These are phyloP conservation scores for Philonicus albiceps DNA, from an alignment of 2,888 invertebrate species.

Conservation along the genomic window DNA sequence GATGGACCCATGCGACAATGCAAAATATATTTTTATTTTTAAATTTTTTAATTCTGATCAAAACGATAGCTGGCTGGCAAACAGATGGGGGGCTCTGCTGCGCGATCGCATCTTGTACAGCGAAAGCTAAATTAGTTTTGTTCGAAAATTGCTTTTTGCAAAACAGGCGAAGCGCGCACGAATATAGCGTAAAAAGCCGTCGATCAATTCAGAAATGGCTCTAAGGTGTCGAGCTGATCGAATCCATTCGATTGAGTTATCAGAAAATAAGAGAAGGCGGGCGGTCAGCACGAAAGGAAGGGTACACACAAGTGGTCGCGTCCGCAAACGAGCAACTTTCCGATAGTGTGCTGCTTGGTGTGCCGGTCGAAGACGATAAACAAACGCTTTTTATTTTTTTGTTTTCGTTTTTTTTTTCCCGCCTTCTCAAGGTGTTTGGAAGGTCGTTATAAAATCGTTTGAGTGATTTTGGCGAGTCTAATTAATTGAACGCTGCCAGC, in stretches of 20 bases:
- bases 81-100: neutral
- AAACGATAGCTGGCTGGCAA: neutral
- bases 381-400: neutral
- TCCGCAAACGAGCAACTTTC: neutral
- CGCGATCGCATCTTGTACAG: neutral
- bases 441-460: conserved; percentile 14
- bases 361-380: neutral
- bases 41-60: conserved; percentile 4
- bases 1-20: conserved; percentile 25
- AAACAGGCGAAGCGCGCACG: neutral
- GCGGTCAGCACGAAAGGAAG: neutral
- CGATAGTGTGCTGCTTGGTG: neutral
- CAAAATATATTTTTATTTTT: conserved; percentile 4
- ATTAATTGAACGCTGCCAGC: neutral
- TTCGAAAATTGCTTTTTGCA: neutral
- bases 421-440: conserved; percentile 28
- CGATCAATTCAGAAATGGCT: neutral
- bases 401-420: neutral
- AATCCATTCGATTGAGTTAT: conserved; percentile 5
- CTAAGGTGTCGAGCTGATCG: conserved; percentile 12
- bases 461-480: conserved; percentile 15
- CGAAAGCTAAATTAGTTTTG: neutral
- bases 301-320: no score
- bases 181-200: neutral
- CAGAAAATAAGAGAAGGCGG: neutral